Base-by-base conservation (phyloP, 2,797 vertebrate genomes). In the Anguilla megastoma region DNA sequence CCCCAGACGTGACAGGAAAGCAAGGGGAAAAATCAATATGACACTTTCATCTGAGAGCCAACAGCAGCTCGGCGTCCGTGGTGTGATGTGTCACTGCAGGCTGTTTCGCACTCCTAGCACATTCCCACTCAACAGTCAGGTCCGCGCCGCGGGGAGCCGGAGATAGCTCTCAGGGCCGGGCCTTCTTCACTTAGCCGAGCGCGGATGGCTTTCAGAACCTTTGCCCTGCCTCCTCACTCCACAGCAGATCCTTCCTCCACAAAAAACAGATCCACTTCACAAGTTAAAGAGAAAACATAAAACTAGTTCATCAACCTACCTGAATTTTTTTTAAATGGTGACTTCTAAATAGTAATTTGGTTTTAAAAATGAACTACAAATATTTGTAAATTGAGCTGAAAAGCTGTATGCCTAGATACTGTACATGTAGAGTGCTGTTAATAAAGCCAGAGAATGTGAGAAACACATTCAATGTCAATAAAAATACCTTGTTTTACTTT, bases 11-110 rank as follows among this genome's bases (percentile, higher is more conserved):
- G 79, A 82, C 41, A 50, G n/a, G 18, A 76, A n/a, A 82, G 27
- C 18, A n/a, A 50, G 27, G 21, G 21, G 60, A 82, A 45, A 86
- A 71, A n/a, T 84, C 85, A 58, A 85, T 33, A 27, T 56, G 66
- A 86, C 85, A 86, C 85, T 84, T 85, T 58, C 56, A 58, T 27
- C 74, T 56, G 71, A n/a, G 84, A 71, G 80, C 82, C 87, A 74
- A 41, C 27, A 21, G 8, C 10, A 86, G 79, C 36, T 82, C 21
- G 3, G 56, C 36, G 24, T 79, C 54, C 41, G 83, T 27, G 56
- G 45, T 79, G 69, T 16, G 83, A 84, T 60, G 79, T 89, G 86
- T 84, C 52, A 4, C 36, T 16, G 58, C n/a, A 56, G 80, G 69
- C 52, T 33, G 48, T 80, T 89, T 87, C 86, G 84, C 88, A 85